phyloP scores from a whole-genome alignment of 1,140 invertebrate species.

The Saxidomus purpurata region DNA sequence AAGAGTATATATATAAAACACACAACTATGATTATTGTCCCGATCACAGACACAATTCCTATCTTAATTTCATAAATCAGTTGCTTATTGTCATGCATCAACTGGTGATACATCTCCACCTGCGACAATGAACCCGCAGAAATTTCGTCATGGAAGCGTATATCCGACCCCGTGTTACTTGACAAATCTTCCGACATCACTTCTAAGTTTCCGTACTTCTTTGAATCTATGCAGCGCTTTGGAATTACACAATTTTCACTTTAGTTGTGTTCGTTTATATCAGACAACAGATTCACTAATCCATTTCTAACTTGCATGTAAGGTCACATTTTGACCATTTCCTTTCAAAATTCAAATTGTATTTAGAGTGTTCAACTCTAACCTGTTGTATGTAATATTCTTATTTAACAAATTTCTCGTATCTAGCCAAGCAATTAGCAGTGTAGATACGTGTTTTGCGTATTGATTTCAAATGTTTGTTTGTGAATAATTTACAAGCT shows the following conservation, averaged over 20 bases:
- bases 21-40: slow-evolving; percentile 31
- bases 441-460: background rate
- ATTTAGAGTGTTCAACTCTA: too few species aligned
- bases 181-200: background rate
- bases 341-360: too few species aligned
- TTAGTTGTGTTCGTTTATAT: too few species aligned
- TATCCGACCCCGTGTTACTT: slow-evolving; percentile 47
- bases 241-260: too few species aligned
- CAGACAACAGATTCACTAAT: too few species aligned
- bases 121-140: slow-evolving; percentile 40
- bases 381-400: too few species aligned
- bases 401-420: too few species aligned
- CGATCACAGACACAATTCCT: slow-evolving; percentile 57
- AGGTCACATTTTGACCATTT: too few species aligned
- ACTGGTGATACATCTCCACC: slow-evolving; percentile 59
- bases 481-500: slow-evolving; percentile 1
- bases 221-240: too few species aligned
- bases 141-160: slow-evolving; percentile 60
- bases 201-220: too few species aligned
- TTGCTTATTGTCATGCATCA: slow-evolving; percentile 66
- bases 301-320: too few species aligned
- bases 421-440: too few species aligned
- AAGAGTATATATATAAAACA: slow-evolving; percentile 56
- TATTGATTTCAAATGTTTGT: slow-evolving; percentile 30
- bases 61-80: slow-evolving; percentile 63